Evolutionary conservation across 2,797 vertebrate genomes (phyloP).

Genomic region (Nyctalus aviator): DNA sequence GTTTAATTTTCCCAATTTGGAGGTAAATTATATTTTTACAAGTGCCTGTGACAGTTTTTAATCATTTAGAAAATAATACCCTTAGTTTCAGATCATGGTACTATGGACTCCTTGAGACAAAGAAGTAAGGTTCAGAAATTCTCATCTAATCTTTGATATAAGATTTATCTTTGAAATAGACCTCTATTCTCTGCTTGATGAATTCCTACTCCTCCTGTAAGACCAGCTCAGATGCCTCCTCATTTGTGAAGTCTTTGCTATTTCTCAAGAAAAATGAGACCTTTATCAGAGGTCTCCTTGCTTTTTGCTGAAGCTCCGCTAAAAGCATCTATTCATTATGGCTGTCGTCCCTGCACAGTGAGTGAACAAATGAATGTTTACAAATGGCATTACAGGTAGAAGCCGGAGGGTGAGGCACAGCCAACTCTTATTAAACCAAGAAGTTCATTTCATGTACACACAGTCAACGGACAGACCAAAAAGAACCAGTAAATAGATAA

Average conservation of each 20-base stretch:
- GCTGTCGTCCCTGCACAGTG: neutral
- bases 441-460: neutral
- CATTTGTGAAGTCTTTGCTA: slow-evolving; percentile 3
- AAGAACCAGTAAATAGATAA: neutral
- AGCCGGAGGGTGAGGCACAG: neutral
- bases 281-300: neutral
- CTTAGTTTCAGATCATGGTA: neutral
- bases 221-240: neutral
- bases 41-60: neutral
- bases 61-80: neutral
- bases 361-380: neutral
- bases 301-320: neutral
- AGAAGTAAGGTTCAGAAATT: neutral
- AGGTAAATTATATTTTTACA: slow-evolving; percentile 5
- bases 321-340: neutral
- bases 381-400: neutral
- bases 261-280: slow-evolving; percentile 10
- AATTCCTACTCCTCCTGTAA: neutral
- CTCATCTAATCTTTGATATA: slow-evolving; percentile 30
- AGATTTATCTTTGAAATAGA: neutral
- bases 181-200: neutral
- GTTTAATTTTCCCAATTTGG: neutral
- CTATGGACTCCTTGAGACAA: neutral
- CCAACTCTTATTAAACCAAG: slow-evolving; percentile 20
- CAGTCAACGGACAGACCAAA: neutral